Evolutionary conservation across 2,888 invertebrate species (phyloP).

Genomic region (Aleiodes leptofemur): DNA sequence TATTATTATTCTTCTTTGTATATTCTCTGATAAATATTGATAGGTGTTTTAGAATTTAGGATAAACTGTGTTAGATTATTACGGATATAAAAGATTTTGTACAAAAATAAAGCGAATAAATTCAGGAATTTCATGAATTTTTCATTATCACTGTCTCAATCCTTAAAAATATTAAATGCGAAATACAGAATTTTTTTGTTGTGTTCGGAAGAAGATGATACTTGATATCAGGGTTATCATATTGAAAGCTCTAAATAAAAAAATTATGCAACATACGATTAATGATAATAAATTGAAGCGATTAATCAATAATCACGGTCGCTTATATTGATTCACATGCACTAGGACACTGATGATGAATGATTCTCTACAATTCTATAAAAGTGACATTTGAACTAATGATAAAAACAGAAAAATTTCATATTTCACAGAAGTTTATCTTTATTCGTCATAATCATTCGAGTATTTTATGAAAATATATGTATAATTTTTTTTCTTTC

Average conservation of each 20-base stretch:
- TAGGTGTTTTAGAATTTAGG: constrained; percentile 28
- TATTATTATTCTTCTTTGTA: constrained; percentile 56
- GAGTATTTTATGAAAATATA: background rate
- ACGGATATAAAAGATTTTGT: constrained; percentile 18
- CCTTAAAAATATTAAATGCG: too few relatives aligned
- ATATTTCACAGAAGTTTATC: background rate
- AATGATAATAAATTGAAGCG: constrained; percentile 1
- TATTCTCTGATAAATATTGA: constrained; percentile 58
- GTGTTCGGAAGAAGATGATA: background rate
- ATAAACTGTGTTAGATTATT: constrained; percentile 25
- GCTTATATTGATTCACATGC: too few relatives aligned
- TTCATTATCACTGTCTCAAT: background rate
- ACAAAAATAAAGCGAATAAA: constrained; percentile 29
- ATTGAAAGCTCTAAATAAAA: background rate
- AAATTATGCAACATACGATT: background rate
- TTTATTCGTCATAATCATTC: background rate
- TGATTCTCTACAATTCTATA: too few relatives aligned
- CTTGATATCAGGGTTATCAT: background rate
- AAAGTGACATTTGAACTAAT: too few relatives aligned
- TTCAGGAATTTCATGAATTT: background rate
- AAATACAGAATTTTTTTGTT: constrained; percentile 1
- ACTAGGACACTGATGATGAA: background rate
- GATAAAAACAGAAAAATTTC: too few relatives aligned
- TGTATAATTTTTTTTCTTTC: background rate
- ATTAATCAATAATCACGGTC: constrained; percentile 15